These are phyloP conservation scores for Drosophila prolongata DNA, from an alignment of 2,888 invertebrate genomes.

Conservation along the genomic window DNA sequence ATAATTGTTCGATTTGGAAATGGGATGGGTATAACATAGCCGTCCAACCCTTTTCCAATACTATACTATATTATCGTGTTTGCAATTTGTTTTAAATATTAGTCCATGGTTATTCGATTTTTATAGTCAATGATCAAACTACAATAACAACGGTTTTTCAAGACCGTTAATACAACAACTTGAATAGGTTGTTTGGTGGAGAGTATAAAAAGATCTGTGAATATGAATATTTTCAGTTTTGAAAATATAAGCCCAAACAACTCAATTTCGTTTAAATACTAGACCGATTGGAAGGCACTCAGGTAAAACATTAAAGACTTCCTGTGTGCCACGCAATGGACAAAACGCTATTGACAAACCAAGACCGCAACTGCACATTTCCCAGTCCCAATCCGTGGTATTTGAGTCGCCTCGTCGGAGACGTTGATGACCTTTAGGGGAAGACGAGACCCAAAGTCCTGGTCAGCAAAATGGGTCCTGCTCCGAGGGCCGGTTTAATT, in stretches of 20 bases:
- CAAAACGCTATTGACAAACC: slow-evolving; percentile 68
- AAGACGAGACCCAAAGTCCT: slow-evolving; percentile 29
- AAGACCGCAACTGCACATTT: slow-evolving; percentile 3
- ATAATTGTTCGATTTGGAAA: too few species aligned
- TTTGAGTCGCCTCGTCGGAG: slow-evolving; percentile 19
- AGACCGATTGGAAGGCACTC: slow-evolving; percentile 27
- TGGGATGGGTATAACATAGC: too few species aligned
- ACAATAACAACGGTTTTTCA: too few species aligned
- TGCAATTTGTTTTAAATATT: too few species aligned
- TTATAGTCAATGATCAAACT: too few species aligned
- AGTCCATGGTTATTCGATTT: too few species aligned
- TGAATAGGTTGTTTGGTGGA: too few species aligned
- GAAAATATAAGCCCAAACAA: background rate
- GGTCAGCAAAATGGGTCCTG: background rate
- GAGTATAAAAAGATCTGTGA: too few species aligned
- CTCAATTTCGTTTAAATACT: background rate
- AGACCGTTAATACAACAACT: too few species aligned
- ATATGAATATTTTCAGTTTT: background rate
- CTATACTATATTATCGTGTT: too few species aligned
- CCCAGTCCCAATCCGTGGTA: background rate
- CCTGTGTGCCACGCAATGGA: slow-evolving; percentile 54
- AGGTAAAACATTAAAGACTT: slow-evolving; percentile 56
- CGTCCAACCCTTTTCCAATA: too few species aligned
- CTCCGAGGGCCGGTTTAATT: slow-evolving; percentile 61
- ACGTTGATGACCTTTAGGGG: slow-evolving; percentile 79